Conservation (phyloP, 2,888 invertebrate species). For the Strigamia transsilvanica region DNA sequence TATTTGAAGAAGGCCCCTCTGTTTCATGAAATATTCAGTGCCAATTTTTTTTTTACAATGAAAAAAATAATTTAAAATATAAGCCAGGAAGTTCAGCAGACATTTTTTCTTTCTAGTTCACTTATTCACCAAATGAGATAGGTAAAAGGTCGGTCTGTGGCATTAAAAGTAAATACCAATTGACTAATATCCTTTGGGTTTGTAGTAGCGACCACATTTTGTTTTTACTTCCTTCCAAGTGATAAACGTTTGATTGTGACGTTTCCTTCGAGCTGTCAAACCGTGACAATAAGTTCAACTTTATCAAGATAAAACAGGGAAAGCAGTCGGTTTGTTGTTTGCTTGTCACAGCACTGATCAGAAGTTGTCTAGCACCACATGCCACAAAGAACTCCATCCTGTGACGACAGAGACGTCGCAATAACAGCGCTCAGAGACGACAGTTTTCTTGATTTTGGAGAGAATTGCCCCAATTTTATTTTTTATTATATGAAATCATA, state of each 20-base stretch:
- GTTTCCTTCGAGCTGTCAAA: conserved; percentile 37
- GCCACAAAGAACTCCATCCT: not conserved
- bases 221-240: not conserved
- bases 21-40: conserved; percentile 21
- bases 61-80: not conserved
- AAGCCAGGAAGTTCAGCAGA: not conserved
- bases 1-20: not conserved
- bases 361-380: not conserved
- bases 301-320: not conserved
- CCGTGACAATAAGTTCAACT: not conserved
- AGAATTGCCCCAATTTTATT: too few relatives aligned
- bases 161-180: not conserved
- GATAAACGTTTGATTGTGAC: conserved; percentile 28
- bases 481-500: too few relatives aligned
- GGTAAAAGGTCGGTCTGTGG: not conserved
- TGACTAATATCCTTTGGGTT: not conserved
- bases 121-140: not conserved
- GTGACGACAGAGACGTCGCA: not conserved
- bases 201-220: not conserved
- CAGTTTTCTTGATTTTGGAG: too few relatives aligned
- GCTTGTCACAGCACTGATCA: conserved; percentile 3
- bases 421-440: not conserved
- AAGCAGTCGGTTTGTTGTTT: conserved; percentile 36
- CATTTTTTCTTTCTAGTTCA: not conserved
- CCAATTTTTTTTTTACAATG: not conserved